Evolutionary conservation across 2,888 invertebrate species (phyloP), one percentile per base, ranked within the genome.

Genomic region (Amphipyra berbera): DNA sequence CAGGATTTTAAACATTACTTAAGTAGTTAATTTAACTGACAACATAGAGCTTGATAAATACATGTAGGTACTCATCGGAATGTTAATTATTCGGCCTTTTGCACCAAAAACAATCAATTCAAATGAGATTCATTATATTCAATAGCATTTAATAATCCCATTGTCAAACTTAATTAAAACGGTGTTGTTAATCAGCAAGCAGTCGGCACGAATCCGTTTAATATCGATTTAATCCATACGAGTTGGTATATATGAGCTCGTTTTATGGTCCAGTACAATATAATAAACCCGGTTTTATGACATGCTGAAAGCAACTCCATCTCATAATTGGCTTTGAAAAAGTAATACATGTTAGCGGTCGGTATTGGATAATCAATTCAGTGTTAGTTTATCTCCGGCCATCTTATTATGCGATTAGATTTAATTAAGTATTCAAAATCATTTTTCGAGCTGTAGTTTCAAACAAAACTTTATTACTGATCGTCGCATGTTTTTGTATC

Each of bases 101-200:
- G 37, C 58, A 56, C 58, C 30, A 38, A 77, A 75, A 75, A 74
- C 65, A 62, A 64, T 76, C 47, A 60, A 61, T 50, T 42, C 40
- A 53, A 68, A 61, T 50, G 56, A 69, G 49, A 40, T 61, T 71
- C 60, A 70, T 65, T 79, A 68, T 53, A 56, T 62, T 68, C 63
- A 73, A 68, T 67, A 57, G 49, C 63, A 67, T 64, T 79, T 61
- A 76, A 67, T 63, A 73, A 82, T 72, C 61, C 68, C 58, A 72
- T 73, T 72, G 80, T 79, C 66, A 61, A 68, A 72, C 52, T 69
- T 70, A 70, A 83, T 82, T 82, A 79, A 82, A 78, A 80, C 54
- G 58, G 68, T 68, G 62, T 70, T 44, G 62, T 70, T 79, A 73
- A 78, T 74, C 76, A 63, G 65, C 42, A 38, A 62, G 47, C 48